Conservation (phyloP, 53 echinoderm and acorn worm species). For the Crossaster papposus region DNA sequence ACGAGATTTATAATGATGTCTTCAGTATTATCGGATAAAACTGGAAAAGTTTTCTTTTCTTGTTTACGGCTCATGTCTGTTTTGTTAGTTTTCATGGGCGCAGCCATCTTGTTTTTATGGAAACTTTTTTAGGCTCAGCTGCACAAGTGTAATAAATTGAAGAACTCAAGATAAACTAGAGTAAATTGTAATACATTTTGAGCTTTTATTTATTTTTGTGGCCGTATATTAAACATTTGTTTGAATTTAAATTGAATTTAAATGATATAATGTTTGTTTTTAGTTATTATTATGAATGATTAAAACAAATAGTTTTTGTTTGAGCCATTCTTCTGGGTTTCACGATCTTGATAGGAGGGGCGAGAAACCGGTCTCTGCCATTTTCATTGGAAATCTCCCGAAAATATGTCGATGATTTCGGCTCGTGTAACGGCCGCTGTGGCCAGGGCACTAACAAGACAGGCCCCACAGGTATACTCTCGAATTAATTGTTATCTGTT, state of each 20-base stretch:
- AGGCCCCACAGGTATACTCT: slow-evolving; percentile 84
- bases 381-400: slow-evolving; percentile 31
- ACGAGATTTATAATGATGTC: slow-evolving; percentile 42
- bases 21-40: slow-evolving; percentile 41
- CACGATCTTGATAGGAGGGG: slow-evolving; percentile 56
- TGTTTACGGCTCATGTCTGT: slow-evolving; percentile 18
- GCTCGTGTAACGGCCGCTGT: slow-evolving; percentile 90
- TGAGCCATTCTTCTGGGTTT: slow-evolving; percentile 71
- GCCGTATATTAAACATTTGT: not conserved
- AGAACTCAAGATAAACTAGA: not conserved
- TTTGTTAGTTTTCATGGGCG: slow-evolving; percentile 38
- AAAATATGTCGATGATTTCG: slow-evolving; percentile 87
- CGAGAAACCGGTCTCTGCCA: slow-evolving; percentile 54
- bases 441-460: slow-evolving; percentile 87
- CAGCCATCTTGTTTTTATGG: slow-evolving; percentile 59
- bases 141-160: not conserved
- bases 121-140: not conserved
- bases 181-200: not conserved
- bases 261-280: not conserved
- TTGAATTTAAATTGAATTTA: not conserved
- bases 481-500: not conserved
- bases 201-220: not conserved
- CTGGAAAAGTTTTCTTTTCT: slow-evolving; percentile 26
- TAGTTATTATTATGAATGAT: not conserved
- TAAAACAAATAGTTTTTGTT: not conserved